These are phyloP conservation scores for Onthophagus sagittarius DNA, from an alignment of 2,888 invertebrate genomes.

Conservation along the genomic window DNA sequence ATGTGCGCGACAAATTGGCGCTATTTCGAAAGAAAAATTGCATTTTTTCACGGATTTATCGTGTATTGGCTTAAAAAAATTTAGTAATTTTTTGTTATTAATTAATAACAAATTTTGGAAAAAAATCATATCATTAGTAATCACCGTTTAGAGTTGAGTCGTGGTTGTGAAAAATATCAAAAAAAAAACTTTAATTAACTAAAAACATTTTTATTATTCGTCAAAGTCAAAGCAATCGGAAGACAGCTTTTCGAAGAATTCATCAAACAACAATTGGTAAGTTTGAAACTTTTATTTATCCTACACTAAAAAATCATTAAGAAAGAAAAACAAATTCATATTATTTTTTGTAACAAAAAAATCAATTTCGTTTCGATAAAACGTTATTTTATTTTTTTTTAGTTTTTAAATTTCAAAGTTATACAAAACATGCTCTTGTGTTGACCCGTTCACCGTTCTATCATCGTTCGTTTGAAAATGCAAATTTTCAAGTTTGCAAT, in stretches of 20 bases:
- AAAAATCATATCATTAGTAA: not conserved
- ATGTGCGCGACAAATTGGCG: slow-evolving; percentile 26
- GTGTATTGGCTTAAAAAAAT: not conserved
- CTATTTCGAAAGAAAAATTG: not conserved
- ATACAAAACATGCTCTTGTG: not conserved
- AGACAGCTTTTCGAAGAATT: not conserved
- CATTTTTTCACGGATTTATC: not conserved
- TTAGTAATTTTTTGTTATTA: too few species aligned
- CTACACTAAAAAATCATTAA: not conserved
- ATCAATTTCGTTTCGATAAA: not conserved
- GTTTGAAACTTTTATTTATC: not conserved
- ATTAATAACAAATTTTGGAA: not conserved
- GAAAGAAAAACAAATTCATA: not conserved
- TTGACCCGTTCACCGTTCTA: not conserved
- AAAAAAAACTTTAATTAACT: too few species aligned
- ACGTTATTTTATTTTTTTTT: too few species aligned
- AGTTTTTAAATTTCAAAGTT: too few species aligned
- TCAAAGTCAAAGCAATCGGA: not conserved
- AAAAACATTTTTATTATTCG: not conserved
- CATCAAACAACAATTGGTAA: not conserved
- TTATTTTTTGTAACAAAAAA: not conserved
- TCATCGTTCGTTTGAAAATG: not conserved
- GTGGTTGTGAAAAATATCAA: too few species aligned
- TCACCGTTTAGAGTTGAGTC: too few species aligned
- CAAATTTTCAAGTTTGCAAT: not conserved